Conservation (phyloP, 2,888 invertebrate genomes). For the Drosophila birchii region DNA sequence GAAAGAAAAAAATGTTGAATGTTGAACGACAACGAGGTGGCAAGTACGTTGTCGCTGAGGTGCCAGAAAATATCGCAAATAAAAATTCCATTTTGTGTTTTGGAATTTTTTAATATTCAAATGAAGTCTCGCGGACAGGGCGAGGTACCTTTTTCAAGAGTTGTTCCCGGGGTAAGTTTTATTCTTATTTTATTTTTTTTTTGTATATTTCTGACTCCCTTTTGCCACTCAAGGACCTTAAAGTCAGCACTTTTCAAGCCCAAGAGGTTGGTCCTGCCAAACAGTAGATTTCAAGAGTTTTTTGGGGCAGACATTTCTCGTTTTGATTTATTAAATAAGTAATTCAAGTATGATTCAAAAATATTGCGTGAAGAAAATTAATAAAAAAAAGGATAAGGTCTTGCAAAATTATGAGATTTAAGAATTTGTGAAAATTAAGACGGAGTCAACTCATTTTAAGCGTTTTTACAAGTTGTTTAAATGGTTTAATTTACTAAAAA, state of each 20-base stretch:
- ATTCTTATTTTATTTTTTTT: neutral
- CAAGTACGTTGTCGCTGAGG: conserved; percentile 81
- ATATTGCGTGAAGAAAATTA: neutral
- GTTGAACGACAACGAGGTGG: conserved; percentile 60
- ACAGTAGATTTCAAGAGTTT: conserved; percentile 13
- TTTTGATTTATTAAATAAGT: neutral
- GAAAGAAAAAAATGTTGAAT: conserved; percentile 8
- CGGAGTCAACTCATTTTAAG: neutral
- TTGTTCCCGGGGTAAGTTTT: conserved; percentile 22
- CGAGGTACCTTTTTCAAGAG: conserved; percentile 1
- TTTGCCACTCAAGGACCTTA: conserved; percentile 14
- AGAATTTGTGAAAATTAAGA: no score
- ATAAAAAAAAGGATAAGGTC: neutral
- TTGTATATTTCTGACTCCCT: neutral
- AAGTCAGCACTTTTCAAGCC: conserved; percentile 17
- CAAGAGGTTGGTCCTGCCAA: neutral
- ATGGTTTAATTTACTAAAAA: no score
- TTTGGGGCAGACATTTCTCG: neutral
- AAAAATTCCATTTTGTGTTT: conserved; percentile 78
- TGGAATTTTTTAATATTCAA: conserved; percentile 79
- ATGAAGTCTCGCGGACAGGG: conserved; percentile 60
- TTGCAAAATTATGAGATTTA: neutral
- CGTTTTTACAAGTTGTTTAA: no score
- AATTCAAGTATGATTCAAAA: neutral
- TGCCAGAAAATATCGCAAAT: conserved; percentile 82